Evolutionary conservation across 2,113 vertebrate species (phyloP).

Genomic region (Picathartes gymnocephalus): DNA sequence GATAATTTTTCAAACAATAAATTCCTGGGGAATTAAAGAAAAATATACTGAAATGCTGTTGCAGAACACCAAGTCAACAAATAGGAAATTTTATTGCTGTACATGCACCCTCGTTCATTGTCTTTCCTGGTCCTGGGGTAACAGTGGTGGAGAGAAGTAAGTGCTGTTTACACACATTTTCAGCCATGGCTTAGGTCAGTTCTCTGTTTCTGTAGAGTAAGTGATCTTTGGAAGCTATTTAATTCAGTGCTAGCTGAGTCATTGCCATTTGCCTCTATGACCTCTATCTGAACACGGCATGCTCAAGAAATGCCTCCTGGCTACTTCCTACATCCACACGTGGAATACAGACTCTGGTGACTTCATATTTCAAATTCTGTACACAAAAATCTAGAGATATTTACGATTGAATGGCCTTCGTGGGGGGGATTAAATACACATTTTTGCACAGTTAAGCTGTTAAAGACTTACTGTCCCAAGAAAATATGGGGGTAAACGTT

Average conservation of each 20-base stretch:
- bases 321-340: background rate
- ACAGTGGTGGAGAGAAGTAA: background rate
- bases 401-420: background rate
- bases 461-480: background rate
- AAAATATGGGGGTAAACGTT: background rate
- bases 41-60: background rate
- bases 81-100: background rate
- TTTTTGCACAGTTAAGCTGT: background rate
- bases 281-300: accelerated
- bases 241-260: background rate
- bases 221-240: background rate
- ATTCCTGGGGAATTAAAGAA: background rate
- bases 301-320: background rate
- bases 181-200: background rate
- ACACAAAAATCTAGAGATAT: background rate
- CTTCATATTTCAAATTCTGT: background rate
- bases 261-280: background rate
- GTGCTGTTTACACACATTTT: background rate
- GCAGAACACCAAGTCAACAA: background rate
- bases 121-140: background rate
- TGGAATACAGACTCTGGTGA: background rate
- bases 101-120: background rate
- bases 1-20: slow-evolving; percentile 1
- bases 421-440: background rate
- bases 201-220: background rate